A percentile compares a stretch with the other conserved stretches of the same genome.
These are phyloP conservation scores for Hylyphantes graminicola DNA, from an alignment of 1,140 invertebrate species.

Conservation along the genomic window DNA sequence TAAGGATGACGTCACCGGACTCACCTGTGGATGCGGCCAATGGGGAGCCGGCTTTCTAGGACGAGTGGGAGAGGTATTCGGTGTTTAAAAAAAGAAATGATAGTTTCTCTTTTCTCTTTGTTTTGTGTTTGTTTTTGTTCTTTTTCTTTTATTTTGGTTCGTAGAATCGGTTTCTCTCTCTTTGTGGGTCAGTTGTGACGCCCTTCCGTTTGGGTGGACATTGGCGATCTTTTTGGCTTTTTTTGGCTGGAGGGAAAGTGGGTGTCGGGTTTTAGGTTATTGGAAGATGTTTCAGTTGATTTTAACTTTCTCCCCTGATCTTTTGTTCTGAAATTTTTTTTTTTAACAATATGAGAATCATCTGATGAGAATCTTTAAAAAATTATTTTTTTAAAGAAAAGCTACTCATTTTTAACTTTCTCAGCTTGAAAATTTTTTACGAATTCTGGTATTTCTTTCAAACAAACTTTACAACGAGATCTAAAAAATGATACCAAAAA, in stretches of 20 bases:
- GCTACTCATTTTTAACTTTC: too few relatives aligned
- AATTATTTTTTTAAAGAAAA: too few relatives aligned
- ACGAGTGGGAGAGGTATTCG: conserved; percentile 23
- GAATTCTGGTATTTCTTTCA: too few relatives aligned
- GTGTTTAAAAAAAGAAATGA: conserved; percentile 39
- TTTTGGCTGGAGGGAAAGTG: not conserved
- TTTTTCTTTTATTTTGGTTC: conserved; percentile 13
- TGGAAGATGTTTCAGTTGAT: too few relatives aligned
- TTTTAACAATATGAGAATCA: too few relatives aligned
- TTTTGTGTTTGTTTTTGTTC: conserved; percentile 10
- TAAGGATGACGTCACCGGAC: conserved; percentile 25
- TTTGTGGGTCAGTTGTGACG: conserved; percentile 44
- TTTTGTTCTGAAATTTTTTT: too few relatives aligned
- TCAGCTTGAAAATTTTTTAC: too few relatives aligned
- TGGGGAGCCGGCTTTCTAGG: conserved; percentile 32
- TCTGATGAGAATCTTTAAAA: too few relatives aligned
- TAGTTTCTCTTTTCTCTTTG: conserved; percentile 27
- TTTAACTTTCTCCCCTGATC: too few relatives aligned
- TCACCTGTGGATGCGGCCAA: conserved; percentile 47
- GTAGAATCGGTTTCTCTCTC: not conserved
- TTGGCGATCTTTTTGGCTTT: not conserved
- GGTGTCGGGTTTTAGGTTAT: not conserved
- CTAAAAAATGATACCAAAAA: too few relatives aligned
- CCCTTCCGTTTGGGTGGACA: conserved; percentile 39
- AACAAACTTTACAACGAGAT: too few relatives aligned